These are phyloP conservation scores for Amblyopsis rosae DNA, from an alignment of 2,113 vertebrate species.

Conservation along the genomic window DNA sequence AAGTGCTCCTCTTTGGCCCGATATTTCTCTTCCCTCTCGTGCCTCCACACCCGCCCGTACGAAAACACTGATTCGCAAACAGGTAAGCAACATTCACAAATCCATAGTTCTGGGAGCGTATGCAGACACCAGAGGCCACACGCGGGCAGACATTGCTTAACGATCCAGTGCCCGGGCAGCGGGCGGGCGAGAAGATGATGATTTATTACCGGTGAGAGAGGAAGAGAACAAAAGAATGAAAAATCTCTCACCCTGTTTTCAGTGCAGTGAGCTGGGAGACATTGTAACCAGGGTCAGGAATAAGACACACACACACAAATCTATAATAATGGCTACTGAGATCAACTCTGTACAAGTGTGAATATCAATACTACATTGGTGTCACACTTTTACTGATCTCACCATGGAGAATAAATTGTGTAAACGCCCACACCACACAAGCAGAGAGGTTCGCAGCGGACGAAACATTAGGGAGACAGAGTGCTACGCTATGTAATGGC, in stretches of 20 bases:
- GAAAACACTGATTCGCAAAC: constrained; percentile 47
- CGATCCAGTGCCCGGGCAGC: constrained; percentile 45
- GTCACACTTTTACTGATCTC: constrained; percentile 1
- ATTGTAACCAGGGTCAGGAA: constrained; percentile 6
- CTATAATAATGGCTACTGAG: neutral
- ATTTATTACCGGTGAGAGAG: constrained; percentile 44
- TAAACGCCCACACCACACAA: neutral
- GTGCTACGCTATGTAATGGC: constrained; percentile 17
- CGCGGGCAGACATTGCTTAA: constrained; percentile 48
- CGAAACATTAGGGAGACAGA: constrained; percentile 21
- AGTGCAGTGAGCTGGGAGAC: constrained; percentile 3
- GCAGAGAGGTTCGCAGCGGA: constrained; percentile 16
- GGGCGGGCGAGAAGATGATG: constrained; percentile 46
- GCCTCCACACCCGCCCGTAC: constrained; percentile 21
- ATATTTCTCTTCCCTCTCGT: constrained; percentile 24
- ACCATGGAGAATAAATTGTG: neutral
- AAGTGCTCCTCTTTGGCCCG: constrained; percentile 9
- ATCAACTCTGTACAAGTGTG: constrained; percentile 4
- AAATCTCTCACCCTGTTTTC: constrained; percentile 4
- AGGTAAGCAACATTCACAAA: constrained; percentile 48
- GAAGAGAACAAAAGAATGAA: constrained; percentile 9
- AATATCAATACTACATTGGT: constrained; percentile 14
- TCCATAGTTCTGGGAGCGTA: constrained; percentile 31
- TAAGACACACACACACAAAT: constrained; percentile 9
- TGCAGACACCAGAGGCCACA: constrained; percentile 51